Conservation (phyloP, 2,888 invertebrate species). For the Polyploca ridens region DNA sequence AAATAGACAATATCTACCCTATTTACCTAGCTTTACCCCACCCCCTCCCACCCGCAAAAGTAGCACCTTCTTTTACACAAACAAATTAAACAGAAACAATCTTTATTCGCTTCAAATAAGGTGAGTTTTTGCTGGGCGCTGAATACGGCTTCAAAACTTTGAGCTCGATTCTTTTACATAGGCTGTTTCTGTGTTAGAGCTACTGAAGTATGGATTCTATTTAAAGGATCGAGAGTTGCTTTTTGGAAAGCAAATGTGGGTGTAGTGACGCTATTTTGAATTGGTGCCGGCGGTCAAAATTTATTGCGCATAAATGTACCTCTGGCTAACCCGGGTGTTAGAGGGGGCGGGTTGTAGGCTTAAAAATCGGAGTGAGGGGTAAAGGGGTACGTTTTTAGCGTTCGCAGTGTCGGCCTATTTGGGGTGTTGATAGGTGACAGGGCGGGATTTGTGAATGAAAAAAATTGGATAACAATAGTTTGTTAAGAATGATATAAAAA, state of each 20-base stretch:
- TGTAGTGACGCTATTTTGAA: conserved; percentile 69
- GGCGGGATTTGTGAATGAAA: conserved; percentile 43
- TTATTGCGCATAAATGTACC: conserved; percentile 85
- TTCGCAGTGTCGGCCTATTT: conserved; percentile 81
- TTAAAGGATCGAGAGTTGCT: conserved; percentile 32
- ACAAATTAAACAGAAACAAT: conserved; percentile 48
- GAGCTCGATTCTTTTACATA: conserved; percentile 75
- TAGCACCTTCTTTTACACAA: conserved; percentile 73
- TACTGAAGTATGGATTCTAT: conserved; percentile 35
- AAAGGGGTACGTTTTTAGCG: conserved; percentile 82
- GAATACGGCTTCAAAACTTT: conserved; percentile 68
- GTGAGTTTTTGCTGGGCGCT: conserved; percentile 65
- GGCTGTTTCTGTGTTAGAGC: conserved; percentile 43
- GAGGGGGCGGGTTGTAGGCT: conserved; percentile 80
- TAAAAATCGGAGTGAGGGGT: conserved; percentile 81
- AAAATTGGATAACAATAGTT: background rate
- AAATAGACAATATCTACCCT: conserved; percentile 75
- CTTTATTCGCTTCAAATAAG: conserved; percentile 51
- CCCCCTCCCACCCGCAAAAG: conserved; percentile 68
- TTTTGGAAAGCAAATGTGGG: conserved; percentile 38
- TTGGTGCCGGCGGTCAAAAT: conserved; percentile 78
- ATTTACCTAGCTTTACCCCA: conserved; percentile 71
- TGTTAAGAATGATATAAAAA: background rate
- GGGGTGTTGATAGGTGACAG: conserved; percentile 80
- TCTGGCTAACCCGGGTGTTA: conserved; percentile 83